phyloP scores from a whole-genome alignment of 2,113 vertebrate genomes.

The Trematocara stigmaticum region DNA sequence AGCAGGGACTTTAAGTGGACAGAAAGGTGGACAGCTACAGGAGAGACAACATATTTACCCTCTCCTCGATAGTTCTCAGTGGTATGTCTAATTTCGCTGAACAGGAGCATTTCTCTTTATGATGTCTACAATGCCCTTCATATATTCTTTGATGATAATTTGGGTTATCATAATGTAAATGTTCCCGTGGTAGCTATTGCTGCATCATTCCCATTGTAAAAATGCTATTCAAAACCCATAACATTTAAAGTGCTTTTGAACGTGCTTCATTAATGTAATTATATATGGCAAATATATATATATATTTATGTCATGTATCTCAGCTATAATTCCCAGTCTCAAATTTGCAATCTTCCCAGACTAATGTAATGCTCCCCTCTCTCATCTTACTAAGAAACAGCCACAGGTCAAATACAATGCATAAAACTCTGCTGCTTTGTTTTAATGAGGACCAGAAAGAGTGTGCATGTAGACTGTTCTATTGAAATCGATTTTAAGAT shows the following conservation, averaged over 20 bases:
- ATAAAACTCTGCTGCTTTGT: not conserved
- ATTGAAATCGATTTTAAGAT: not conserved
- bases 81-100: not conserved
- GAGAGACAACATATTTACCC: not conserved
- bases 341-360: not conserved
- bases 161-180: not conserved
- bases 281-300: not conserved
- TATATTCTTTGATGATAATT: not conserved
- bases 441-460: not conserved
- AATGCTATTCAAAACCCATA: not conserved
- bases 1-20: not conserved
- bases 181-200: not conserved
- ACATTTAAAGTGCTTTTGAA: not conserved
- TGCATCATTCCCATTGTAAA: not conserved
- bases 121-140: not conserved
- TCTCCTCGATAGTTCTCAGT: not conserved
- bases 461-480: not conserved
- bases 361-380: not conserved
- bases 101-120: not conserved
- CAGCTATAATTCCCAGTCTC: not conserved
- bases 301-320: not conserved
- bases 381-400: not conserved
- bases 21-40: not conserved
- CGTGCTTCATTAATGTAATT: not conserved
- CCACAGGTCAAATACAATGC: not conserved